A percentile compares a stretch with the other conserved stretches of the same genome.
Evolutionary conservation across 2,797 vertebrate genomes (phyloP).

Genomic region (Amphiprion clarkii): DNA sequence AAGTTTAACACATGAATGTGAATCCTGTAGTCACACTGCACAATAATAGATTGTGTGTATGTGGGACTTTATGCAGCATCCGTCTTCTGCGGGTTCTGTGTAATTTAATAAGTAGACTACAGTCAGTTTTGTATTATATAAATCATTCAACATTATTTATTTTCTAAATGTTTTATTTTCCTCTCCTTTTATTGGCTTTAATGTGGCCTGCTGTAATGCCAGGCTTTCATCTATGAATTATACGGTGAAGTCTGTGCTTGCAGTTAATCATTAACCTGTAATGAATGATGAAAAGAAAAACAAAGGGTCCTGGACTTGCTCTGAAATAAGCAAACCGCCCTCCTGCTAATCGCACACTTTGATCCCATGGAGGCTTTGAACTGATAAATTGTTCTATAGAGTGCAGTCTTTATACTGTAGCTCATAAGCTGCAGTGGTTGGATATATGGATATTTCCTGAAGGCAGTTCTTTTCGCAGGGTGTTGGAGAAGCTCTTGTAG

Average conservation of each 20-base stretch:
- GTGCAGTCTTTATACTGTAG: not conserved
- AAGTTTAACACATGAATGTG: not conserved
- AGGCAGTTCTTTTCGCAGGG: not conserved
- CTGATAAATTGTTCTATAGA: constrained; percentile 3
- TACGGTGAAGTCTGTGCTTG: constrained; percentile 5
- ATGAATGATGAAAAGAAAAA: constrained; percentile 47
- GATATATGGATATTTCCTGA: constrained; percentile 5
- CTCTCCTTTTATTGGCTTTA: not conserved
- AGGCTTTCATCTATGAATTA: constrained; percentile 39
- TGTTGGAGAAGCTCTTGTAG: constrained; percentile 17
- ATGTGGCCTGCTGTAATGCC: constrained; percentile 14
- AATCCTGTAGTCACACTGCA: not conserved
- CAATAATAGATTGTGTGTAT: not conserved
- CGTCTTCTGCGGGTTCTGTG: not conserved
- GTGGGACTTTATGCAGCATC: not conserved
- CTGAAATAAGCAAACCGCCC: constrained; percentile 28
- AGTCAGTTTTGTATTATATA: not conserved
- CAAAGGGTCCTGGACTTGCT: constrained; percentile 19
- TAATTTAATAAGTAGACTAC: not conserved
- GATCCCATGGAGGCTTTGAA: constrained; percentile 53
- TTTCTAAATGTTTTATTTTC: not conserved
- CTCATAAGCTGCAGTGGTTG: not conserved
- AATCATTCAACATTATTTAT: not conserved
- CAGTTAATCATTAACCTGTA: constrained; percentile 35
- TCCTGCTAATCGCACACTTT: constrained; percentile 45